Evolutionary conservation across 2,888 invertebrate species (phyloP), one percentile per base, ranked within the genome.

Genomic region (Enoplolaimus lenunculus): DNA sequence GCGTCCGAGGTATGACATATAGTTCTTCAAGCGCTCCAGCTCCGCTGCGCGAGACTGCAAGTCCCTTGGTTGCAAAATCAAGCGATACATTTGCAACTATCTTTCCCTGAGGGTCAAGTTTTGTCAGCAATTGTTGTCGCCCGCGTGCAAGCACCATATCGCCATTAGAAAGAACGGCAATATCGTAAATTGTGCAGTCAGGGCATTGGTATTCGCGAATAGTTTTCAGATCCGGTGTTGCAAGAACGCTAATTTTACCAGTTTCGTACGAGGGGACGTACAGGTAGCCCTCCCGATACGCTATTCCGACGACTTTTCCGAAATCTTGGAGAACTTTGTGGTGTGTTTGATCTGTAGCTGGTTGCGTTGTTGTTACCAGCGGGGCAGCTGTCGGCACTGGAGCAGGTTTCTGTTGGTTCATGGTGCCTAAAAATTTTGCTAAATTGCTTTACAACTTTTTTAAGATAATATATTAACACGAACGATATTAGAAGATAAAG

Each of bases 231-330:
- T 65, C 60, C n/a, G 70, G 70, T 1, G 71, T 65, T 2, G 60
- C 28, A 26, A 71, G 68, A 16, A 72, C 71, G 71, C 68, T 71
- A 34, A 72, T 70, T 28, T 71, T 72, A 57, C 72, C 72, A 7
- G 31, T 31, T 21, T 65, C 66, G 29, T 68, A 64, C 3, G 71
- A 69, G 1, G 71, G 69, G 28, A 69, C 71, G 68, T 69, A 72
- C n/a, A 72, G 34, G 2, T 28, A 16, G 1, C 69, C 69, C 7
- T 64, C 26, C 13, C 35, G 16, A 34, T 45, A 69, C 29, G 69
- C 70, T 30, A 72, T 21, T 16, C 72, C 72, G n/a, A 71, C 72
- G 2, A 72, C 69, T 60, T 72, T 69, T 7, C 72, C 72, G 35
- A 70, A 72, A n/a, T 66, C 34, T 1, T 60, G 64, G 30, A 70